Percentiles rank a stretch among this genome's conserved stretches.
phyloP scores from a whole-genome alignment of 30 jellyfish, hydroid and myxozoan genomes.

The Aurelia coerulea region DNA sequence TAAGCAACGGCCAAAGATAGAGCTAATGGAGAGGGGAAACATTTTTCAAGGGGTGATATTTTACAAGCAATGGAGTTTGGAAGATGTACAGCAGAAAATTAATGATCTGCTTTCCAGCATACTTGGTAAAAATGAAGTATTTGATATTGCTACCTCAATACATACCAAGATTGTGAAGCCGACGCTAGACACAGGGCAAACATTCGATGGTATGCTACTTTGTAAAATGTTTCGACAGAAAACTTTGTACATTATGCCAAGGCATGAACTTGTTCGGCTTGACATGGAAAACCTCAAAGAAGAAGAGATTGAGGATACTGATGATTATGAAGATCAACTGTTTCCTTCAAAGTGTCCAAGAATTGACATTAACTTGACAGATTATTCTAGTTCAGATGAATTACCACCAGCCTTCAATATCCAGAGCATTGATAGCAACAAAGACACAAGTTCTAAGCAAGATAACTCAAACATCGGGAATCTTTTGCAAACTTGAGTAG shows the following conservation, averaged over 20 bases:
- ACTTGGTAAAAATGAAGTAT: conserved; percentile 17
- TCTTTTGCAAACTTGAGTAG: conserved; percentile 7
- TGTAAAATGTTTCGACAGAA: no score
- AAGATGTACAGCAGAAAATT: neutral
- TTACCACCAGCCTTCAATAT: conserved; percentile 14
- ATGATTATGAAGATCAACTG: no score
- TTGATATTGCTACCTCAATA: conserved; percentile 20
- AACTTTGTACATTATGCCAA: no score
- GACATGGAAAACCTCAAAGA: no score
- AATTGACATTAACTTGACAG: no score
- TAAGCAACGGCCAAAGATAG: conserved; percentile 5
- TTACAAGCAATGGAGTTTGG: conserved; percentile 37
- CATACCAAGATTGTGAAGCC: conserved; percentile 39
- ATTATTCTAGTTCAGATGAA: conserved; percentile 13
- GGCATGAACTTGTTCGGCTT: no score
- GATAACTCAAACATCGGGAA: neutral
- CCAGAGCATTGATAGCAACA: neutral
- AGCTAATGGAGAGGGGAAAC: conserved; percentile 38
- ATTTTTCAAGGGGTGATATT: conserved; percentile 19
- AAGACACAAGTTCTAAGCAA: neutral
- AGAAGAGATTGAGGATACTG: no score
- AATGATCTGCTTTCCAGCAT: neutral
- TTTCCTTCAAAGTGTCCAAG: no score
- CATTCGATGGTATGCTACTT: conserved; percentile 15
- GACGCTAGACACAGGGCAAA: conserved; percentile 12